Evolutionary conservation across 2,113 vertebrate genomes (phyloP), one percentile per base, ranked within the genome.

Genomic region (Lampris incognitus): DNA sequence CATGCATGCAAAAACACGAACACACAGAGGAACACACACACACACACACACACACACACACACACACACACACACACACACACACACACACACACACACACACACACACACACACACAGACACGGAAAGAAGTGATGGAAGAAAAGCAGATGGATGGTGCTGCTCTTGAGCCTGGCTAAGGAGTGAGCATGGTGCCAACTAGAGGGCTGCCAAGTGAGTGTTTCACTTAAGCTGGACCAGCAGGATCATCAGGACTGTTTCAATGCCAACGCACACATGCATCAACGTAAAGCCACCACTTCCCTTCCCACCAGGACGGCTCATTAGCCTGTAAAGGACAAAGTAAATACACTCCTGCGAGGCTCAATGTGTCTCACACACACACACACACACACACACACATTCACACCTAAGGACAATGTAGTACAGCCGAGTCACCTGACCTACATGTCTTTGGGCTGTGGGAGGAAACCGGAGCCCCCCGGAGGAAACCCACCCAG

Each of bases 21-120:
- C n/a, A 65, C 63, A 65, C 46, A 65, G 24, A 41, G 39, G 40
- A 38, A n/a, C 49, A 54, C 63, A 66, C 62, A 66, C 48, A 66
- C 24, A 24, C 50, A 2, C 1, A 2, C 50, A 51, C 59, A 60
- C 58, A 24, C 40, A 63, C 42, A 49, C 61, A 8, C n/a, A 44
- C 60, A 41, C 38, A 42, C 59, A 24, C 8, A 40, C 24, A 9
- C 6, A 48, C 5, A 37, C 61, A 49, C 6, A n/a, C 49, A 54
- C 63, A 66, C 62, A 66, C 48, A 66, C 24, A 24, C 50, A 2
- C 1, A 2, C 50, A 51, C 59, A 60, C 58, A 24, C 40, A 63
- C 42, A 49, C 61, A 8, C n/a, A 44, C 60, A 41, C 38, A 42
- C 59, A 24, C 8, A 40, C 24, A 9, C 6, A 48, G 11, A 37